phyloP scores from a whole-genome alignment of 1,140 invertebrate species.

The Drosophila carrolli region DNA sequence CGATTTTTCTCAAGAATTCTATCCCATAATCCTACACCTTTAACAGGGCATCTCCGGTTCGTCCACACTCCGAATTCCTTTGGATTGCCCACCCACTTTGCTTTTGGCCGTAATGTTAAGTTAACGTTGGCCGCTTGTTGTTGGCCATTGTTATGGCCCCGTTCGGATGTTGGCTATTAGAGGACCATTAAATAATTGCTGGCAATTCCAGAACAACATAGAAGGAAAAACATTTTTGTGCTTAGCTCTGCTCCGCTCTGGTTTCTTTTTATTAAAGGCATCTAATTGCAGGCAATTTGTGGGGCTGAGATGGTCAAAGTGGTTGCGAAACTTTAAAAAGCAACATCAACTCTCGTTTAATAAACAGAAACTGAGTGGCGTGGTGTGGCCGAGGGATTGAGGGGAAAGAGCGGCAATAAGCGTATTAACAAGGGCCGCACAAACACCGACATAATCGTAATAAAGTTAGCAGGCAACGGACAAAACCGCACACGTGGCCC shows the following conservation, averaged over 20 bases:
- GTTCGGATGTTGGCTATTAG: conserved; percentile 81
- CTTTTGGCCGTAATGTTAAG: conserved; percentile 57
- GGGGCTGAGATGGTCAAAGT: conserved; percentile 42
- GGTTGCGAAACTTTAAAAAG: conserved; percentile 55
- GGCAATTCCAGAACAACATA: conserved; percentile 70
- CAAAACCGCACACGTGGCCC: conserved; percentile 42
- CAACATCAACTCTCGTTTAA: conserved; percentile 66
- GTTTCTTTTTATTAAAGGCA: conserved; percentile 55
- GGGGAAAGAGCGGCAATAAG: conserved; percentile 51
- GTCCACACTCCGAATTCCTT: conserved; percentile 7
- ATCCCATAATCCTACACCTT: neutral
- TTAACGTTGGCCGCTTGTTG: conserved; percentile 64
- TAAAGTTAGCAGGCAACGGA: conserved; percentile 52
- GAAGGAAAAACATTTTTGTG: conserved; percentile 46
- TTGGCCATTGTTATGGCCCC: conserved; percentile 69
- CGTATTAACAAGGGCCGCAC: conserved; percentile 59
- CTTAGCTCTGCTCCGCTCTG: conserved; percentile 32
- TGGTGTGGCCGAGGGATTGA: neutral
- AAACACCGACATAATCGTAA: conserved; percentile 50
- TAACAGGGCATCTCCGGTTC: conserved; percentile 13
- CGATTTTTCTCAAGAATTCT: neutral
- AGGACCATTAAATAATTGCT: conserved; percentile 80
- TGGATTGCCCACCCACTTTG: conserved; percentile 9
- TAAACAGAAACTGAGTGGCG: conserved; percentile 40
- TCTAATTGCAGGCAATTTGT: conserved; percentile 75